Evolutionary conservation across 2,113 vertebrate species (phyloP).

Genomic region (Ptychochromis oligacanthus): DNA sequence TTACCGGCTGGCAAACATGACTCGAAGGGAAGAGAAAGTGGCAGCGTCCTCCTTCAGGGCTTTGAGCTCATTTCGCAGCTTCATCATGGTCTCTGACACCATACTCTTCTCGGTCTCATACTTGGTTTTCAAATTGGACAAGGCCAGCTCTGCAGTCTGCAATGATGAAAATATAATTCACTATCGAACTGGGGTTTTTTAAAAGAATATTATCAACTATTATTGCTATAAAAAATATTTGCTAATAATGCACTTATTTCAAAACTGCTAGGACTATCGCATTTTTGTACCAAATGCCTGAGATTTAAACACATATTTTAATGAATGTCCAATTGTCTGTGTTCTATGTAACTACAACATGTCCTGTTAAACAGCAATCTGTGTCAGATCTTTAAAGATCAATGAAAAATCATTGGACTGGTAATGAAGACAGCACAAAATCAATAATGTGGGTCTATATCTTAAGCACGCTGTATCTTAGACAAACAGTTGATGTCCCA

Average conservation of each 20-base stretch:
- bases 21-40: conserved; percentile 86
- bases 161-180: conserved; percentile 1
- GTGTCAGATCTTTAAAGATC: not conserved
- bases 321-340: not conserved
- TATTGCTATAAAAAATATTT: not conserved
- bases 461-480: not conserved
- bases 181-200: not conserved
- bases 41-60: conserved; percentile 87
- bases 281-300: not conserved
- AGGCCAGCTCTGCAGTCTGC: conserved; percentile 85
- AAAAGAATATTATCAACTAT: not conserved
- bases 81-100: conserved; percentile 86
- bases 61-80: conserved; percentile 86
- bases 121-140: conserved; percentile 87
- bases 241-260: not conserved
- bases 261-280: not conserved
- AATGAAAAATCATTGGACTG: not conserved
- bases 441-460: not conserved
- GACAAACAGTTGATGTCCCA: not conserved
- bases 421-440: not conserved
- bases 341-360: not conserved
- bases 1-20: conserved; percentile 88
- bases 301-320: not conserved
- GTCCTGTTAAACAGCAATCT: not conserved
- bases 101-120: conserved; percentile 86